These are phyloP conservation scores for Bos javanicus DNA, from an alignment of 2,113 vertebrate species.

Conservation along the genomic window DNA sequence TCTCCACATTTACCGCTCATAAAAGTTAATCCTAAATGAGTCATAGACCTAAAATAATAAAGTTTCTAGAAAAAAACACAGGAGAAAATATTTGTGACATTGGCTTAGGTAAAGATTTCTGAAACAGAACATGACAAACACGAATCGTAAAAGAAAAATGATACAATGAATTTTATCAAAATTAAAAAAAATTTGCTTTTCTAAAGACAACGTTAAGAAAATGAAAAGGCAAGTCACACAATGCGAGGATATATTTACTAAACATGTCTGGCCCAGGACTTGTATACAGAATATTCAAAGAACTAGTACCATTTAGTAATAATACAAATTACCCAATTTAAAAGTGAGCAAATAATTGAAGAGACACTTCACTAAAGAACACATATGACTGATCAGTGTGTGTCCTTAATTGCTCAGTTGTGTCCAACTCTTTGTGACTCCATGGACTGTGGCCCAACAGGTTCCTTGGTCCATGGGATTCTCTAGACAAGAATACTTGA, in stretches of 20 bases:
- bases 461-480: not conserved
- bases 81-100: not conserved
- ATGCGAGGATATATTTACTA: not conserved
- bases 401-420: not conserved
- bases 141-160: not conserved
- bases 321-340: not conserved
- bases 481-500: not conserved
- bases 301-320: not conserved
- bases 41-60: not conserved
- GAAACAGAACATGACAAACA: not conserved
- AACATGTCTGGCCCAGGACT: not conserved
- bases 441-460: not conserved
- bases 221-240: not conserved
- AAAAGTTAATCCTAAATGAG: not conserved
- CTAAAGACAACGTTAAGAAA: not conserved
- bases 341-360: not conserved
- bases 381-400: not conserved
- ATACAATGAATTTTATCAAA: not conserved
- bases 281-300: not conserved
- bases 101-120: not conserved
- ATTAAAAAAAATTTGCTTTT: not conserved
- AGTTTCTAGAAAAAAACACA: not conserved
- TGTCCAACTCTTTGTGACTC: not conserved
- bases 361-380: not conserved
- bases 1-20: not conserved